Evolutionary conservation across 2,113 vertebrate genomes (phyloP).

Genomic region (Nansenia antarctica): DNA sequence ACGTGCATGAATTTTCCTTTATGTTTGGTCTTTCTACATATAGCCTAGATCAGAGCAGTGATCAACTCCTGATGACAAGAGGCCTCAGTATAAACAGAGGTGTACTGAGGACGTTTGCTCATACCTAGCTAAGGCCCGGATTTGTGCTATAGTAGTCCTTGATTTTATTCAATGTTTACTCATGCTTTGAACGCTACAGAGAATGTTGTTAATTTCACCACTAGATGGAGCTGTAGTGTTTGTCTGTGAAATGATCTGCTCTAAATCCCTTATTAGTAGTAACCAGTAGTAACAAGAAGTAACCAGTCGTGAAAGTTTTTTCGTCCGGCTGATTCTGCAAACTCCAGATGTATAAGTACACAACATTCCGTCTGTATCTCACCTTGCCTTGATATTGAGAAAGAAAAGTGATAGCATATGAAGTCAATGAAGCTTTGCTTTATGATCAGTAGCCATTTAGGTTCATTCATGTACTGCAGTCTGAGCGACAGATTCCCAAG

Average conservation of each 20-base stretch:
- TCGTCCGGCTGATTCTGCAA: neutral
- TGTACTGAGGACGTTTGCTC: too few relatives aligned
- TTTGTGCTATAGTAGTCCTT: neutral
- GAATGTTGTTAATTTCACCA: constrained; percentile 26
- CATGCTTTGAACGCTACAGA: neutral
- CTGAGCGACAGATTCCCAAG: too few relatives aligned
- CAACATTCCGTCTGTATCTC: too few relatives aligned
- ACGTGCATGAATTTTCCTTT: too few relatives aligned
- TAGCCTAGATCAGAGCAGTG: too few relatives aligned
- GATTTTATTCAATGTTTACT: neutral
- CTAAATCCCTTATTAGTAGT: neutral
- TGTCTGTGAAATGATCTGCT: neutral
- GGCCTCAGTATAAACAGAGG: too few relatives aligned
- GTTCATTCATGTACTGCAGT: too few relatives aligned
- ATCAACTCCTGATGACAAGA: too few relatives aligned
- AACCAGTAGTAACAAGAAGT: neutral
- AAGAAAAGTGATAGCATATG: too few relatives aligned
- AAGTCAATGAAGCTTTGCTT: neutral
- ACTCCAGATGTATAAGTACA: neutral
- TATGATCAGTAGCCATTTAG: neutral
- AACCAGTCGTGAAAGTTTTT: too few relatives aligned
- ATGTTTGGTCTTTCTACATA: too few relatives aligned
- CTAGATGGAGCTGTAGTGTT: constrained; percentile 58
- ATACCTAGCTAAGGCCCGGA: neutral
- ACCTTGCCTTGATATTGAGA: too few relatives aligned